phyloP scores from a whole-genome alignment of 2,113 vertebrate species.

The Motacilla alba region DNA sequence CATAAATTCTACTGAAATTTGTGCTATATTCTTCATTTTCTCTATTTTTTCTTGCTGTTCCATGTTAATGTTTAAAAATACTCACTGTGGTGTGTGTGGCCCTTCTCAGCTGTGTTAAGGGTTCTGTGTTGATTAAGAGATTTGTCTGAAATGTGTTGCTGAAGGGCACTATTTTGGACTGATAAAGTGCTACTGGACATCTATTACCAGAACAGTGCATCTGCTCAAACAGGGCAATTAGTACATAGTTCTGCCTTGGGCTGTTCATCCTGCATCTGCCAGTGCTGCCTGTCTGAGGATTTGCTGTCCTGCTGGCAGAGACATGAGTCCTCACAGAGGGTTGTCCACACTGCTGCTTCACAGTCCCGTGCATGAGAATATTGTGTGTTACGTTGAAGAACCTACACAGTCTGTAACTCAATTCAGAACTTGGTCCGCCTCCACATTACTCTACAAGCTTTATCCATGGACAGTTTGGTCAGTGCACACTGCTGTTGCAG shows the following conservation, averaged over 20 bases:
- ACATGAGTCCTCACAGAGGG: not conserved
- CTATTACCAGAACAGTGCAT: not conserved
- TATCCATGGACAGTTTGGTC: not conserved
- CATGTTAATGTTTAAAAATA: not conserved
- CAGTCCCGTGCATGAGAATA: not conserved
- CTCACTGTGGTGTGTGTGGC: not conserved
- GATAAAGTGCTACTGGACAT: not conserved
- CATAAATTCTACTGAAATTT: not conserved
- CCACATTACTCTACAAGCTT: not conserved
- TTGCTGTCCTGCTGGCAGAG: not conserved
- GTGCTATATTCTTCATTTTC: not conserved
- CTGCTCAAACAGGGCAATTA: not conserved
- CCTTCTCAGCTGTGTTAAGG: not conserved
- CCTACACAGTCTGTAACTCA: not conserved
- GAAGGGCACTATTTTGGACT: not conserved
- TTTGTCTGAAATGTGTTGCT: not conserved
- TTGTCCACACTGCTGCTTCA: not conserved
- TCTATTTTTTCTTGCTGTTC: not conserved
- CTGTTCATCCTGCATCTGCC: not conserved
- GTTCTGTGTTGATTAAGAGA: not conserved
- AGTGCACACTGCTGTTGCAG: accelerated
- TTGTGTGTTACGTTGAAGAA: not conserved
- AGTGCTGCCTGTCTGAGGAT: not conserved
- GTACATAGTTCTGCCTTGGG: not conserved
- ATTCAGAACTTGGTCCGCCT: not conserved